phyloP scores from a whole-genome alignment of 2,113 vertebrate genomes.

The Chrysemys picta region DNA sequence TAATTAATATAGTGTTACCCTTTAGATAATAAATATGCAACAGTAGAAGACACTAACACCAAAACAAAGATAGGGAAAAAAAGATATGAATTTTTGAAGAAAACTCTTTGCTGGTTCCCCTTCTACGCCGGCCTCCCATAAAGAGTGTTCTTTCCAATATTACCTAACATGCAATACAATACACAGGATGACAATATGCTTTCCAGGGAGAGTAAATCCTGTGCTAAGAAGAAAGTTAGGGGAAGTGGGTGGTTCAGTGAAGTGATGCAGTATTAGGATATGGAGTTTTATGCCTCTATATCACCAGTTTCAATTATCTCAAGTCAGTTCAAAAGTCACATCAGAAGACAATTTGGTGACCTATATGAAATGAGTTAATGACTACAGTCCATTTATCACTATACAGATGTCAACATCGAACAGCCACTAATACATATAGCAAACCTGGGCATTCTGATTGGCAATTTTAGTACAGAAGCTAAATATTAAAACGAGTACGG shows the following conservation, averaged over 20 bases:
- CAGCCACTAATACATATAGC: neutral
- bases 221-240: neutral
- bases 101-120: neutral
- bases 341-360: neutral
- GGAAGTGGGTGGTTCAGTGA: neutral
- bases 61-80: neutral
- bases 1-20: neutral
- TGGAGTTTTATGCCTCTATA: neutral
- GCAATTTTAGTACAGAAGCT: neutral
- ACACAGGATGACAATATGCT: neutral
- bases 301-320: fast-evolving
- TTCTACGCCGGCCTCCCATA: neutral
- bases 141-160: neutral
- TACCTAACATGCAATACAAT: neutral
- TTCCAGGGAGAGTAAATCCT: neutral
- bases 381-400: neutral
- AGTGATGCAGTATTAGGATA: neutral
- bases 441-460: neutral
- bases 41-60: neutral
- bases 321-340: neutral
- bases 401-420: neutral
- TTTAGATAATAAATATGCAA: neutral
- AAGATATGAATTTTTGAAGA: neutral
- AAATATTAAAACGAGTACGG: neutral
- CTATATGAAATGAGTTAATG: neutral